Percentiles rank a stretch among this genome's conserved stretches.
Conservation (phyloP, 1,140 invertebrate genomes). For the Magallana gigas region DNA sequence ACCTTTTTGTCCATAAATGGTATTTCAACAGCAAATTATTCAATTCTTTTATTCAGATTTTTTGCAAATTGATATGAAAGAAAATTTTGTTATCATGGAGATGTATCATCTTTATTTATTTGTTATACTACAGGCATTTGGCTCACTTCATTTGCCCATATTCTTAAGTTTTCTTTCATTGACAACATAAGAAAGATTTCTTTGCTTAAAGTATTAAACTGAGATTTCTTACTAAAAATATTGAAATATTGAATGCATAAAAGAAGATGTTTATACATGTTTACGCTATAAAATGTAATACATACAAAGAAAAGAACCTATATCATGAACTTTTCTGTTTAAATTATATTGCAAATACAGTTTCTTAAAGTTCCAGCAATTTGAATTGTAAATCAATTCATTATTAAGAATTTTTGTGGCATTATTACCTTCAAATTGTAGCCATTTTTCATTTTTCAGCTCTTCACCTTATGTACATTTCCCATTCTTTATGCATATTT, state of each 20-base stretch:
- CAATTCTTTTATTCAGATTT: too few species aligned
- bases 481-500: too few species aligned
- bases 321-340: not conserved
- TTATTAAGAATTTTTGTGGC: not conserved
- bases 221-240: not conserved
- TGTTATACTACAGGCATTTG: too few species aligned
- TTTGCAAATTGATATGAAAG: too few species aligned
- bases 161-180: too few species aligned
- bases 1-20: too few species aligned
- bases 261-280: not conserved
- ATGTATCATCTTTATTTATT: too few species aligned
- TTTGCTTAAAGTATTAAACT: not conserved
- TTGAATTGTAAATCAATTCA: conserved; percentile 4
- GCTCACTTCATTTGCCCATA: too few species aligned
- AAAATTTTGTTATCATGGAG: too few species aligned
- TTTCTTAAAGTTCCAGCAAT: not conserved
- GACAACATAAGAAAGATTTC: too few species aligned
- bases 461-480: not conserved
- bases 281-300: not conserved
- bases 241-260: not conserved
- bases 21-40: too few species aligned
- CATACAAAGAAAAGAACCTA: not conserved
- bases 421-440: conserved; percentile 7
- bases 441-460: conserved; percentile 14
- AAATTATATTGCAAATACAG: not conserved